phyloP scores from a whole-genome alignment of 1,140 invertebrate genomes.

The Plectus sambesii region DNA sequence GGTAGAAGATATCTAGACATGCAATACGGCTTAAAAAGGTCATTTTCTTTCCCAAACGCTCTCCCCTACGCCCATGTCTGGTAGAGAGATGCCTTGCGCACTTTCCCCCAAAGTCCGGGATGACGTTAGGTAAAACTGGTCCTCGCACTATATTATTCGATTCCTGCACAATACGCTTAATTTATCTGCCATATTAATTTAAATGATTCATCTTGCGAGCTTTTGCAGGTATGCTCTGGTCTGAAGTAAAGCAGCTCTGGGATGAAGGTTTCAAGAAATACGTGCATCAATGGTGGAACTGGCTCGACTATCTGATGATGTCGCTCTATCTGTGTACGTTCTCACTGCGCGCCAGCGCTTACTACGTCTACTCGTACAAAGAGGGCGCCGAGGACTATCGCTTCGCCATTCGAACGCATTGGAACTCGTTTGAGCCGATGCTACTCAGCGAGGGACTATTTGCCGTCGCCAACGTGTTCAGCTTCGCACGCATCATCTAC shows the following conservation, averaged over 20 bases:
- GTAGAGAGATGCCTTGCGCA: too few species aligned
- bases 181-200: too few species aligned
- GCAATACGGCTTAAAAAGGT: too few species aligned
- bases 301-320: slow-evolving; percentile 77
- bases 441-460: slow-evolving; percentile 44
- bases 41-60: too few species aligned
- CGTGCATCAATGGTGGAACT: slow-evolving; percentile 85
- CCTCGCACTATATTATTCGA: too few species aligned
- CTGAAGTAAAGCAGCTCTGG: slow-evolving; percentile 75
- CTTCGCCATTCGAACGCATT: slow-evolving; percentile 33
- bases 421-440: slow-evolving; percentile 44
- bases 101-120: too few species aligned
- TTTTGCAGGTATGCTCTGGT: slow-evolving; percentile 68
- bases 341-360: slow-evolving; percentile 43
- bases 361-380: slow-evolving; percentile 27
- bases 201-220: too few species aligned
- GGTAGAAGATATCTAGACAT: too few species aligned
- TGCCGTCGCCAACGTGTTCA: slow-evolving; percentile 49
- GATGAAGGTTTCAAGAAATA: slow-evolving; percentile 75
- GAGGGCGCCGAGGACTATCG: slow-evolving; percentile 22
- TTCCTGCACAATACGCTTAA: too few species aligned
- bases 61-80: too few species aligned
- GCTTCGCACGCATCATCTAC: slow-evolving; percentile 47
- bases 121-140: too few species aligned
- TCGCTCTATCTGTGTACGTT: slow-evolving; percentile 51